Conservation (phyloP, 2,888 invertebrate species). For the Himalopsyche kuldschensis region DNA sequence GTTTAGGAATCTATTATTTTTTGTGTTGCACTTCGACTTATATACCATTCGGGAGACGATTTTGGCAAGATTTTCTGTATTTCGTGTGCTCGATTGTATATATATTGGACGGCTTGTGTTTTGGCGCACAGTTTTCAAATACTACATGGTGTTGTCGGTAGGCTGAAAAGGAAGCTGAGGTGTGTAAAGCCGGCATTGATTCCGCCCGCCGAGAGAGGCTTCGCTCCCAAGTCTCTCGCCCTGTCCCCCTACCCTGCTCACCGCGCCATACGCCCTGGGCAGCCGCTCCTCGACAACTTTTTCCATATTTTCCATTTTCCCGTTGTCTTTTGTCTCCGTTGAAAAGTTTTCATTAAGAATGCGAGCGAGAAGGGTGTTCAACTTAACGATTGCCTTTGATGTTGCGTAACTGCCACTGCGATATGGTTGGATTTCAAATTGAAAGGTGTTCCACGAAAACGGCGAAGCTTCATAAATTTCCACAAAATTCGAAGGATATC, state of each 20-base stretch:
- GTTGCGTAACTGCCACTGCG: background rate
- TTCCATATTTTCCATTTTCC: background rate
- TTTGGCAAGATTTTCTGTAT: background rate
- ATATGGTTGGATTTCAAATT: background rate
- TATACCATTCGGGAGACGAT: background rate
- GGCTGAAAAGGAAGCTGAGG: background rate
- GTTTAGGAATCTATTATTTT: too few species aligned
- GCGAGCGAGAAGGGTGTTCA: slow-evolving; percentile 2
- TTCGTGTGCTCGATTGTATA: background rate
- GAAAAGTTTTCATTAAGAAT: slow-evolving; percentile 3
- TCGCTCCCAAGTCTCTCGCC: background rate
- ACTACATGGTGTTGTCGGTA: background rate
- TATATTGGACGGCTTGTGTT: background rate
- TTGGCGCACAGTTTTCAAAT: background rate
- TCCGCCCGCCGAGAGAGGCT: slow-evolving; percentile 9
- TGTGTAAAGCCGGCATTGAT: slow-evolving; percentile 29
- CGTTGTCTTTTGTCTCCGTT: background rate
- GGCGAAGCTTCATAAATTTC: background rate
- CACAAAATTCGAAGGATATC: too few species aligned
- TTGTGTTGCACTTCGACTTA: too few species aligned
- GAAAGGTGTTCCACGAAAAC: background rate
- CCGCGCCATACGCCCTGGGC: background rate
- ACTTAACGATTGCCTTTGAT: background rate
- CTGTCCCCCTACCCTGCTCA: background rate
- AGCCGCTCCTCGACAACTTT: background rate